Base-by-base conservation (phyloP, 1,140 invertebrate species). In the Zaprionus davidi region DNA sequence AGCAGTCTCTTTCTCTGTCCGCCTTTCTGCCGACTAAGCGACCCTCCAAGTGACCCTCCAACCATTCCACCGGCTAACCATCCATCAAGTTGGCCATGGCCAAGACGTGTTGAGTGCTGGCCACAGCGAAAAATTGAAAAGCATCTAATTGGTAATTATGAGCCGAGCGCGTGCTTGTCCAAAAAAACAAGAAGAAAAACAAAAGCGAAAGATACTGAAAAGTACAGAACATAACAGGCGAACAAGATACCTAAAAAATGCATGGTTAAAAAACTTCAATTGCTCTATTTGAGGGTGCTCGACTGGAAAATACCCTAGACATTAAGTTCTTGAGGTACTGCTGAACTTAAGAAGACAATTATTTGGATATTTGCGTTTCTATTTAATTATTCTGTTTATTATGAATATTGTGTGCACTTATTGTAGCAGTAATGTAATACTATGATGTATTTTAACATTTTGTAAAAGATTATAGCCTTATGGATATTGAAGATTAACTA, bases 61-160 rank as follows among this genome's bases (percentile, higher is more conserved):
- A 24, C 15, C 15, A 69, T 36, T 9, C 24, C 56, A 12, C 31
- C 44, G 60, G 13, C 57, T 49, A 64, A 46, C 26, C 75, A 77
- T 73, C 74, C 66, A 78, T 67, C 78, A 80, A 70, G 15, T 74
- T 59, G 68, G 36, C 60, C 71, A 59, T 70, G 67, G 72, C 64
- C 53, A 46, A 68, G 76, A 78, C 70, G 76, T 81, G 71, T 78
- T 81, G 75, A 78, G 62, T 71, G 76, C 66, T 73, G 70, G 70
- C 67, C 75, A 53, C 76, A 78, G 63, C 76, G 71, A 78, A 78
- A 78, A 80, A 80, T 81, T 81, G 76, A 81, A 81, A 81, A 78
- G 78, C 76, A 78, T 81, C 78, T 81, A 81, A 81, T 81, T 80
- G 76, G 78, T 81, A 74, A 78, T 81, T 81, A 81, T 81, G 78